phyloP scores from a whole-genome alignment of 2,888 invertebrate species.

The Pseudococcus viburni region DNA sequence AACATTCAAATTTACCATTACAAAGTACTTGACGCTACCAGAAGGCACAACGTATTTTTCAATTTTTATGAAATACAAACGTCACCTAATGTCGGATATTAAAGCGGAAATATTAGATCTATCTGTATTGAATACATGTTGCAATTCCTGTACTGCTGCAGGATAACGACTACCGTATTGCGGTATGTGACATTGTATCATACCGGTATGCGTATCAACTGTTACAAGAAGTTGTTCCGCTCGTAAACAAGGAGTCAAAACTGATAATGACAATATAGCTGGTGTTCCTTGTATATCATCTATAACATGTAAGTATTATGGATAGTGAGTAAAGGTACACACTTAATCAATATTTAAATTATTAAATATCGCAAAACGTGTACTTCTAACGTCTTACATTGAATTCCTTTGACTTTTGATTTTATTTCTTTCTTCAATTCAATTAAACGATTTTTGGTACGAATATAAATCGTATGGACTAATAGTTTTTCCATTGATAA shows the following conservation, averaged over 20 bases:
- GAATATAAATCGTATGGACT: slow-evolving; percentile 94
- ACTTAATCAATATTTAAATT: too few species aligned
- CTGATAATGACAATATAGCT: slow-evolving; percentile 91
- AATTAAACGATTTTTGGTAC: slow-evolving; percentile 86
- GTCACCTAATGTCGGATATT: slow-evolving; percentile 79
- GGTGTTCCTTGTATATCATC: slow-evolving; percentile 85
- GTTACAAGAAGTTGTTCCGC: slow-evolving; percentile 94
- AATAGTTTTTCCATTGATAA: slow-evolving; percentile 95
- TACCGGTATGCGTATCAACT: slow-evolving; percentile 94
- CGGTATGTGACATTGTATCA: slow-evolving; percentile 91
- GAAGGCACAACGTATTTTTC: too few species aligned
- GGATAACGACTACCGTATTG: slow-evolving; percentile 83
- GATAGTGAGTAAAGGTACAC: not conserved
- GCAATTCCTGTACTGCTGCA: slow-evolving; percentile 85
- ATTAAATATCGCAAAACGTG: not conserved
- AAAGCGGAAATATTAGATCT: slow-evolving; percentile 78
- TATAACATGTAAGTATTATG: not conserved
- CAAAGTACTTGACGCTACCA: too few species aligned
- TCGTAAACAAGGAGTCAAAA: slow-evolving; percentile 89
- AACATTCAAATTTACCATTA: not conserved
- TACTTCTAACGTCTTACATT: slow-evolving; percentile 75
- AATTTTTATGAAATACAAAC: not conserved
- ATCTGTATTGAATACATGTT: slow-evolving; percentile 84
- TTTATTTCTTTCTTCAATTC: slow-evolving; percentile 86
- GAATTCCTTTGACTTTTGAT: slow-evolving; percentile 80